Base-by-base conservation (phyloP, 2,113 vertebrate species). In the Sarotherodon lohbergeri region DNA sequence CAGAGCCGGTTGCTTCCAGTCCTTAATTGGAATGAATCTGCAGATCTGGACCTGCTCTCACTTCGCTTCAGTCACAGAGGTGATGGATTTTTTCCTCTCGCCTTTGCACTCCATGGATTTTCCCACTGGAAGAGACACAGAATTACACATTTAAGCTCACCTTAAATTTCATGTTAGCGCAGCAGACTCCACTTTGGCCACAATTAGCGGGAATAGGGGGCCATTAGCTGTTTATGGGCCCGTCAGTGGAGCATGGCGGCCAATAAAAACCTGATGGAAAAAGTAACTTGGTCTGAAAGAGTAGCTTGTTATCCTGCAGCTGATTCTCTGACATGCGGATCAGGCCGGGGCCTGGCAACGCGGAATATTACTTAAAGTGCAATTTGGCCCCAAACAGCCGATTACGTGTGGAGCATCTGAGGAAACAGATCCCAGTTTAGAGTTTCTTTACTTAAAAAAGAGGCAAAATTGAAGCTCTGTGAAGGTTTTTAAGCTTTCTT, bases 201-300 rank as follows among this genome's bases (percentile, higher is more conserved):
- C 80, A 82, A 88, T 87, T 87, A 90, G 76, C 54, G 50, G 55
- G 88, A 88, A 81, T 55, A 73, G 52, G 50, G 48, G 55, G 78
- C 81, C 32, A 86, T 90, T 86, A 92, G 68, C 81, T 48, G 83
- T 92, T 91, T 91, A 92, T n/a, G 68, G 73, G 81, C 41, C 29
- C 1, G 32, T 78, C 84, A 57, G 83, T 19, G 85, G 19, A 88
- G 88, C 81, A 10, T 50, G 85, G 29, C 54, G 11, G 85, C 91
- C 84, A 86, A 66, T 85, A 81, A 90, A 90, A 34, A 52, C 73
- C 57, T 13, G 59, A 56, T 57, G 90, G 88, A 90, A 89, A 89
- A 85, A 87, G 41, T 46, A 82, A 82, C 41, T 34, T 48, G 61
- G 14, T 79, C 85, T 87, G 68, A 85, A 61, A 29, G 76, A 88